A percentile compares a stretch with the other conserved stretches of the same genome.
Evolutionary conservation across 2,113 vertebrate genomes (phyloP).

Genomic region (Pelecanoides urinatrix): DNA sequence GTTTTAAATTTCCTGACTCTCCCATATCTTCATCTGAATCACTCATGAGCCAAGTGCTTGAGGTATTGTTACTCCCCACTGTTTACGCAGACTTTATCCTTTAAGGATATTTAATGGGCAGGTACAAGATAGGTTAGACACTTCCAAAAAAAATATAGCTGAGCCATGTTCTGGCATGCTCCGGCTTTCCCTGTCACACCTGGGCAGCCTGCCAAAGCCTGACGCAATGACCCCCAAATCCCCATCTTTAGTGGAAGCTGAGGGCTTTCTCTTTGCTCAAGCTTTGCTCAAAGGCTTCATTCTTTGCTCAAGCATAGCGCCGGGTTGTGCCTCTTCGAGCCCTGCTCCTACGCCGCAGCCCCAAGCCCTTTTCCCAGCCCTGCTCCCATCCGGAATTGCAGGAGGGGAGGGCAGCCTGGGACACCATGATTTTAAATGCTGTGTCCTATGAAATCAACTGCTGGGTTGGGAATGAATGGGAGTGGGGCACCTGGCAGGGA

Average conservation of each 20-base stretch:
- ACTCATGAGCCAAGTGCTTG: not conserved
- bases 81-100: not conserved
- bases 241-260: not conserved
- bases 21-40: constrained; percentile 19
- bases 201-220: not conserved
- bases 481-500: not conserved
- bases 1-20: not conserved
- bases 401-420: not conserved
- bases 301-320: not conserved
- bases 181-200: not conserved
- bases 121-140: not conserved
- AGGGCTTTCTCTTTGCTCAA: not conserved
- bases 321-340: not conserved
- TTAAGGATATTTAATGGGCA: not conserved
- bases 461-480: not conserved
- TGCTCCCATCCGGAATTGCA: fast-evolving
- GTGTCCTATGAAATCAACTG: not conserved
- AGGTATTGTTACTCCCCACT: constrained; percentile 18
- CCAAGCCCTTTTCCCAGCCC: not conserved
- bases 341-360: not conserved
- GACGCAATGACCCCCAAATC: not conserved
- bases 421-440: not conserved
- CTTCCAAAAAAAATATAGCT: not conserved
- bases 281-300: not conserved
- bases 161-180: not conserved